Percentiles rank a stretch among this genome's conserved stretches.
These are phyloP conservation scores for Luperina testacea DNA, from an alignment of 2,888 invertebrate species.

Conservation along the genomic window DNA sequence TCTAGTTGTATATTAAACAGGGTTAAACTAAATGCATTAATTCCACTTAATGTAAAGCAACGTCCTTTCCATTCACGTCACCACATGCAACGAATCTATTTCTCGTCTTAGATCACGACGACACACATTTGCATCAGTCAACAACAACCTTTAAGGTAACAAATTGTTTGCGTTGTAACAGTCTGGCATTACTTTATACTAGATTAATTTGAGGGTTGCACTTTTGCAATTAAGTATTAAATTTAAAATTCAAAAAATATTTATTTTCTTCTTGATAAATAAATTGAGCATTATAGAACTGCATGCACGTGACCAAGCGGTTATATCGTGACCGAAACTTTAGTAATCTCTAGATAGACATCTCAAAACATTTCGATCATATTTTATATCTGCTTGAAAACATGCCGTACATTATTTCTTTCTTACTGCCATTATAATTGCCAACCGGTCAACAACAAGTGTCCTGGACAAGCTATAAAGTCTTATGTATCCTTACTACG, in stretches of 20 bases:
- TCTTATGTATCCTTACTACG: background rate
- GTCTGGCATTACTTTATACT: background rate
- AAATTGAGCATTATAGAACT: constrained; percentile 28
- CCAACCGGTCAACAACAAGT: background rate
- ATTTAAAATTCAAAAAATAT: no score
- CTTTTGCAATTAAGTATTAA: constrained; percentile 24
- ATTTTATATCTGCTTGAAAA: background rate
- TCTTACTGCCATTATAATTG: no score
- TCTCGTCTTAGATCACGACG: constrained; percentile 13
- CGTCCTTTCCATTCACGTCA: constrained; percentile 3
- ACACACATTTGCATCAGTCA: constrained; percentile 13
- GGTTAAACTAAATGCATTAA: background rate
- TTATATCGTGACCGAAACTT: background rate
- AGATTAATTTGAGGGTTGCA: constrained; percentile 22
- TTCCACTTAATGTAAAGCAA: background rate
- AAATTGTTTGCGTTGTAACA: constrained; percentile 14
- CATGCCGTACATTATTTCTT: background rate
- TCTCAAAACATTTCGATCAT: background rate
- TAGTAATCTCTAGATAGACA: background rate
- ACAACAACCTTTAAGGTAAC: constrained; percentile 8
- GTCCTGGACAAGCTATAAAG: background rate
- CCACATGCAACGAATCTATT: constrained; percentile 2
- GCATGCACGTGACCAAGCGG: background rate
- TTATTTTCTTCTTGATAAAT: background rate
- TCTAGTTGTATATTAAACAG: background rate